A percentile compares a stretch with the other conserved stretches of the same genome.
Conservation (phyloP, 2,113 vertebrate genomes). For the Ramphastos sulfuratus region DNA sequence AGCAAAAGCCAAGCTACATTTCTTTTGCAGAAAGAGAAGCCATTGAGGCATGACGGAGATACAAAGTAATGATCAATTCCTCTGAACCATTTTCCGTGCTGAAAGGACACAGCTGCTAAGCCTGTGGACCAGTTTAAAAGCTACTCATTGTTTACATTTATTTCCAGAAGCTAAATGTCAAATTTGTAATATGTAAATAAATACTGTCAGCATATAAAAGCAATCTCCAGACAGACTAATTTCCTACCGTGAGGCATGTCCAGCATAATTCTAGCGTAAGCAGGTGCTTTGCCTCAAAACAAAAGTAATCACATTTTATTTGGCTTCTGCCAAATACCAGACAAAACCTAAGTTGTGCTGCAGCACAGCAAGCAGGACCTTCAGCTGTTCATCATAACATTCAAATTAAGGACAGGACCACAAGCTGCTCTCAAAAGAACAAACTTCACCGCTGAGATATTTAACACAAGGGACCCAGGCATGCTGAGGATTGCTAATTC, state of each 20-base stretch:
- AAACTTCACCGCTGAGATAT: neutral
- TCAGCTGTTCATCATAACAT: neutral
- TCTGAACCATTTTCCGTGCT: neutral
- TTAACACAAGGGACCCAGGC: neutral
- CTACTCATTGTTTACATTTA: conserved; percentile 16
- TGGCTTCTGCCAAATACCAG: neutral
- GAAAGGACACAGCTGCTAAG: conserved; percentile 3
- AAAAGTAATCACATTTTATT: neutral
- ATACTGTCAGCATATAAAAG: neutral
- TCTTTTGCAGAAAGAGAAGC: neutral
- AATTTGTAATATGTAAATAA: conserved; percentile 35
- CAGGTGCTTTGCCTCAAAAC: neutral
- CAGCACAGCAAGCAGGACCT: neutral
- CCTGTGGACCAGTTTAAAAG: conserved; percentile 3
- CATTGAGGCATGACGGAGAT: neutral
- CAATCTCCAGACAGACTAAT: neutral
- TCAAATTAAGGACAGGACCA: neutral
- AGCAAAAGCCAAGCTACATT: neutral
- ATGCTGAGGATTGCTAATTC: neutral
- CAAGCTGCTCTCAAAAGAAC: neutral
- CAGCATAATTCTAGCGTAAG: neutral
- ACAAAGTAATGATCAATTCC: neutral
- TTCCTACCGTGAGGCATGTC: neutral
- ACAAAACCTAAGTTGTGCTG: neutral
- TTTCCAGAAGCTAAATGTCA: conserved; percentile 6